Evolutionary conservation across 2,888 invertebrate genomes (phyloP), one percentile per base, ranked within the genome.

Genomic region (Clunio marinus): DNA sequence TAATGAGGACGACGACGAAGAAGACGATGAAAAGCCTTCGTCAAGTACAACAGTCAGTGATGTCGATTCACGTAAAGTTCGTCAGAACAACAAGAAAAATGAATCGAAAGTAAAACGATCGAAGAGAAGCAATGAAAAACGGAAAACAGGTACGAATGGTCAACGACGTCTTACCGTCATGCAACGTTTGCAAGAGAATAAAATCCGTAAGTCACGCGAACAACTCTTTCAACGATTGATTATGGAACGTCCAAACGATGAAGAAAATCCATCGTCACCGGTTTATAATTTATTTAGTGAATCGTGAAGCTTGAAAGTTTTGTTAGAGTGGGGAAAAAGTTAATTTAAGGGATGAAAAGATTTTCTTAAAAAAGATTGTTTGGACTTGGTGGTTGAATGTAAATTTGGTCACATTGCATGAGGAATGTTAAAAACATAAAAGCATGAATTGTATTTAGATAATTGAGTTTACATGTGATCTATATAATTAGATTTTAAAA

Each of bases 111-210:
- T 57, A 20, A 46, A 46, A 17, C 41, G 27, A 17, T 25, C 66
- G 20, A 51, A 55, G 32, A 55, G 17, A 15, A 24, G 5, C 13
- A n/a, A 13, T 8, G 55, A 63, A 27, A 46, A 46, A 24, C 45
- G 66, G 2, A 51, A 55, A 24, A 15, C 55, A 28, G 20, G 46
- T 7, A 8, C 55, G 2, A 45, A n/a, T 15, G 25, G 25, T 1
- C 62, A 62, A 22, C 17, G 51, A 69, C 71, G 73, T 67, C 72
- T 73, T 22, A 73, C 73, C 17, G 57, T 74, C 22, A 70, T 73
- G 67, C 72, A 74, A 68, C 72, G 74, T n/a, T 51, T 74, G 20
- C 71, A 71, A 20, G 74, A 74, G 59, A 73, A 73, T 63, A 72
- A 73, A 69, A 71, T 58, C 20, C 68, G 68, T 20, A 58, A 41